Percentiles rank a stretch among this genome's conserved stretches.
These are phyloP conservation scores for Horisme vitalbata DNA, from an alignment of 2,888 invertebrate genomes.

Conservation along the genomic window DNA sequence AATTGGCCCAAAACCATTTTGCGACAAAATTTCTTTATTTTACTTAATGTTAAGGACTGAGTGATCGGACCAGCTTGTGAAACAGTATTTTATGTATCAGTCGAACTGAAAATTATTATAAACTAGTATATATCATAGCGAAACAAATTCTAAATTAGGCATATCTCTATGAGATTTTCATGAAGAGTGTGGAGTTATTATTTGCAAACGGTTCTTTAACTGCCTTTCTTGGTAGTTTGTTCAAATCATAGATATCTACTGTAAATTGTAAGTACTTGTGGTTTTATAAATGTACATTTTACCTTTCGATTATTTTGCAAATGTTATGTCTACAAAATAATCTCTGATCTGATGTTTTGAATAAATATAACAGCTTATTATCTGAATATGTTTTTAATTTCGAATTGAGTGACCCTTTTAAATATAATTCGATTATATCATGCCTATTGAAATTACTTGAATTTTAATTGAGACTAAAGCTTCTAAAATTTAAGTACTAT, in stretches of 20 bases:
- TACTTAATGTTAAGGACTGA: constrained; percentile 55
- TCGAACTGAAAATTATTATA: constrained; percentile 62
- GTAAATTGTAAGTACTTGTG: constrained; percentile 10
- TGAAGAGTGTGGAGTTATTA: constrained; percentile 31
- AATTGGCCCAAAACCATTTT: constrained; percentile 37
- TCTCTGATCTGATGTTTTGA: constrained; percentile 38
- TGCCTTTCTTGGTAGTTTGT: constrained; percentile 35
- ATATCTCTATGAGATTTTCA: constrained; percentile 49
- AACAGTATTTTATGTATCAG: constrained; percentile 58
- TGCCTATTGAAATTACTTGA: too few species aligned
- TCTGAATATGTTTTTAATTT: constrained; percentile 19
- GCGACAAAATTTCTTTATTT: constrained; percentile 65
- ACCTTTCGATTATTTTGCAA: constrained; percentile 17
- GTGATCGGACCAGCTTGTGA: constrained; percentile 72
- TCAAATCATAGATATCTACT: constrained; percentile 20
- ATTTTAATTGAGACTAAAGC: too few species aligned
- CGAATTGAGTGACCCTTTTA: constrained; percentile 4
- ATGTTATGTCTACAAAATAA: constrained; percentile 25
- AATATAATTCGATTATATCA: too few species aligned
- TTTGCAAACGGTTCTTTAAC: constrained; percentile 46
- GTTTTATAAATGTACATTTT: constrained; percentile 28
- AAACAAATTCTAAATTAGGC: constrained; percentile 52
- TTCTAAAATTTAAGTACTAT: too few species aligned
- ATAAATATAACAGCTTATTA: constrained; percentile 41
- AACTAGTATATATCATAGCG: constrained; percentile 43